These are phyloP conservation scores for Zhengitettix transpicula DNA, from an alignment of 2,888 invertebrate genomes.

Conservation along the genomic window DNA sequence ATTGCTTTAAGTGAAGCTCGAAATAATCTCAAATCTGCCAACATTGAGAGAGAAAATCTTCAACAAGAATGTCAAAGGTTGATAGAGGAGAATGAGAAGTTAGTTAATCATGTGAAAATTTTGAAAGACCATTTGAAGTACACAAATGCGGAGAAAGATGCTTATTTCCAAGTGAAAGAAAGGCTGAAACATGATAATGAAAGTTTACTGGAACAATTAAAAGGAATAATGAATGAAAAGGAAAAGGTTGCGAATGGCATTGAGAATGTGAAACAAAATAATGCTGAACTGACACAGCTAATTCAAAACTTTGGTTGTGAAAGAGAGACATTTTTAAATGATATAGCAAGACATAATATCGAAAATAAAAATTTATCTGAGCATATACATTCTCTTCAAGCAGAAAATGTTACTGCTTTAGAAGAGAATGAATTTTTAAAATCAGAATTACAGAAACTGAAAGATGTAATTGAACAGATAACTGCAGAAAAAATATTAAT, in stretches of 20 bases:
- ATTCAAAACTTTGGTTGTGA: slow-evolving; percentile 7
- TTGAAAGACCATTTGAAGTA: slow-evolving; percentile 2
- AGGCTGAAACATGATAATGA: slow-evolving; percentile 1
- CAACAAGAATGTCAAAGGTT: not conserved
- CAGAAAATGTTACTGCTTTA: not conserved
- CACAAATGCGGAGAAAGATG: slow-evolving; percentile 2
- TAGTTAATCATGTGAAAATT: not conserved
- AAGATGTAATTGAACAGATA: slow-evolving; percentile 1
- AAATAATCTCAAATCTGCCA: not conserved
- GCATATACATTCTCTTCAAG: slow-evolving; percentile 1
- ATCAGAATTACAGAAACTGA: slow-evolving; percentile 7
- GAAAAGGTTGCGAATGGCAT: slow-evolving; percentile 6
- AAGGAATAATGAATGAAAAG: slow-evolving; percentile 6
- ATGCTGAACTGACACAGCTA: slow-evolving; percentile 8
- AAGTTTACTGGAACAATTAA: not conserved
- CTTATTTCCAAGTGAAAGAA: slow-evolving; percentile 1
- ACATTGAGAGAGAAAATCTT: not conserved
- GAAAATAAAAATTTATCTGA: slow-evolving; percentile 7
- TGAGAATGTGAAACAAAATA: slow-evolving; percentile 10
- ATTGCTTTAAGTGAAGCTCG: not conserved
- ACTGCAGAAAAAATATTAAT: not conserved
- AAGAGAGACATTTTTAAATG: slow-evolving; percentile 7
- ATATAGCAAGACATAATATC: slow-evolving; percentile 1
- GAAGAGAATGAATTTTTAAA: slow-evolving; percentile 6
- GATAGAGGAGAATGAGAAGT: not conserved